Evolutionary conservation across 1,140 invertebrate genomes (phyloP).

Genomic region (Zaprionus ghesquierei): DNA sequence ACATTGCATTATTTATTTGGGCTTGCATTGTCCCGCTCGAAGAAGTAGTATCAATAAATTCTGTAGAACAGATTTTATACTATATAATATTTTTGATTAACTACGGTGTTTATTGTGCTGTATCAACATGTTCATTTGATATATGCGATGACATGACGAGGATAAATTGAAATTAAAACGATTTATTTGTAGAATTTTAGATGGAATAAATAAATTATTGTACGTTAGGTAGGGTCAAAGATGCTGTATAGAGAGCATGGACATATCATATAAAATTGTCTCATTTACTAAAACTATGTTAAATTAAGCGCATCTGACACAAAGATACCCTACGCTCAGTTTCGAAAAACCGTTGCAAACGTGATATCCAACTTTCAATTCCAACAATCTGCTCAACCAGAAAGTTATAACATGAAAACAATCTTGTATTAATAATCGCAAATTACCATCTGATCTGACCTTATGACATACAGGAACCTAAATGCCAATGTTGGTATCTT

Average conservation of each 20-base stretch:
- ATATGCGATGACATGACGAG: background rate
- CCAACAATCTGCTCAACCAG: no score
- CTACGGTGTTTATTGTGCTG: background rate
- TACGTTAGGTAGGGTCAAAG: background rate
- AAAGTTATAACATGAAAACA: no score
- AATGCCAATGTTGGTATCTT: no score
- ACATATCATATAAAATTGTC: no score
- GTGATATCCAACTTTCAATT: no score
- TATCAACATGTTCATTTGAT: background rate
- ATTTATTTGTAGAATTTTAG: background rate
- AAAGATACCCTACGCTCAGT: no score
- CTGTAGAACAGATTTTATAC: background rate
- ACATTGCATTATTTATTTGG: constrained; percentile 22
- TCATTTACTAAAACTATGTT: no score
- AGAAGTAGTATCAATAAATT: background rate
- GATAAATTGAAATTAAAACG: background rate
- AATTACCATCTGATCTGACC: no score
- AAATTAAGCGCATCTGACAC: no score
- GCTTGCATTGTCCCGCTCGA: background rate
- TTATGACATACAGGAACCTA: no score
- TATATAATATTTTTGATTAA: background rate
- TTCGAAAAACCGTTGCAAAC: no score
- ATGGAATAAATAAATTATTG: background rate
- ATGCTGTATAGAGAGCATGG: background rate
- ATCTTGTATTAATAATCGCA: no score